phyloP scores from a whole-genome alignment of 2,797 vertebrate genomes.

The Microctenopoma stevenorrisi region DNA sequence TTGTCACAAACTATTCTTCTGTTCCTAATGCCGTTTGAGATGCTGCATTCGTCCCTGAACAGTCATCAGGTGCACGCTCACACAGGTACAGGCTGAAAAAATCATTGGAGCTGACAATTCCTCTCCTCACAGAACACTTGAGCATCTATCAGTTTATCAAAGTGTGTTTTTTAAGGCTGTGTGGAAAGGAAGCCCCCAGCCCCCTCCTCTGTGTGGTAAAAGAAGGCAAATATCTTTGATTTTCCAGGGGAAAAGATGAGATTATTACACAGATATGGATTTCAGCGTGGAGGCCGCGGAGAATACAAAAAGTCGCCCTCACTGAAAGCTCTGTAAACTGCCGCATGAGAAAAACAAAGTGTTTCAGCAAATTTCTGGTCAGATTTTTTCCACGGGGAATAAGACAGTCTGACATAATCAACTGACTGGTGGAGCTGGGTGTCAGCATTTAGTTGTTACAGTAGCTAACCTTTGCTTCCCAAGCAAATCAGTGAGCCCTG shows the following conservation, averaged over 20 bases:
- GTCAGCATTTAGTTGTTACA: not conserved
- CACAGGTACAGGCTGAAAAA: not conserved
- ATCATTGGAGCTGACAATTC: conserved; percentile 5
- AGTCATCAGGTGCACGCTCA: not conserved
- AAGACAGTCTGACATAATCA: not conserved
- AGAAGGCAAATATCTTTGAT: conserved; percentile 9
- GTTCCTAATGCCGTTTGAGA: not conserved
- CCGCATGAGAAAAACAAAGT: too few species aligned
- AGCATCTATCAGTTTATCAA: conserved; percentile 23
- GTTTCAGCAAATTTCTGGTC: too few species aligned
- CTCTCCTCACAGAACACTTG: not conserved
- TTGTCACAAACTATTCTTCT: conserved; percentile 2
- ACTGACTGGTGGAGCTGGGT: not conserved
- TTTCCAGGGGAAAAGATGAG: conserved; percentile 4
- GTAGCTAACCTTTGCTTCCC: too few species aligned
- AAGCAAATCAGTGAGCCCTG: too few species aligned
- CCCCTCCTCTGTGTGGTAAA: conserved; percentile 1
- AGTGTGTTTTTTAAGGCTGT: conserved; percentile 7
- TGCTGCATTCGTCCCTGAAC: not conserved
- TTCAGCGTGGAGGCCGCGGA: too few species aligned
- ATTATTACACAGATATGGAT: not conserved
- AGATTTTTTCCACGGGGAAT: too few species aligned
- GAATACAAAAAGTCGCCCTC: not conserved
- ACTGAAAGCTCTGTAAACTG: not conserved
- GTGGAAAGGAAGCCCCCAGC: not conserved